Evolutionary conservation across 2,113 vertebrate species (phyloP), one percentile per base, ranked within the genome.

Genomic region (Amia ocellicauda): DNA sequence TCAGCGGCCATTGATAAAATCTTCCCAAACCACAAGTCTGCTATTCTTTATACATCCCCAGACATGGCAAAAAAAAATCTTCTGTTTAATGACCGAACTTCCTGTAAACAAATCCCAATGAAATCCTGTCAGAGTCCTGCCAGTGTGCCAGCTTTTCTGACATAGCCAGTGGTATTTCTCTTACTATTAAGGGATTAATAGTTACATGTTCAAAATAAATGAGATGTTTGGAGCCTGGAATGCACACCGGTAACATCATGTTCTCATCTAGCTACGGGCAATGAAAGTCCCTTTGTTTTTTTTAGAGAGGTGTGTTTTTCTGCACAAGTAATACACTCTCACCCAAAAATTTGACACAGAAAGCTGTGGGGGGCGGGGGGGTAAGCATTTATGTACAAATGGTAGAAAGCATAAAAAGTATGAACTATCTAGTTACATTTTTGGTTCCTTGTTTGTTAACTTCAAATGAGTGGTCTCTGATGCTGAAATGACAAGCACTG

Each of bases 211-310:
- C 10, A 47, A 31, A 41, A 36, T 55, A 31, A 55, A 42, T 31
- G 29, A 27, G 19, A 27, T 14, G 42, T 50, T 23, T 47, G 10
- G 55, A 28, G 22, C 24, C 19, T 49, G 19, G 69, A 73, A 70
- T 78, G 83, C 79, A 74, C 79, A 81, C 74, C 70, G 66, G 71
- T 74, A 72, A 8, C 61, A 24, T 24, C 28, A 40, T 66, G 63
- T 71, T 69, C 66, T 71, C 69, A 67, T 75, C 47, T 76, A 68
- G 72, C 77, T 78, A 66, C 66, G 52, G 84, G 83, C 73, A 0
- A 69, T 79, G 73, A 85, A 84, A 81, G 72, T 80, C 80, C 82
- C 78, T 71, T 14, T 65, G 68, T 59, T 42, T 49, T n/a, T 52
- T 51, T 27, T 28, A 59, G 10, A 53, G 20, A 47, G 24, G 17